Base-by-base conservation (phyloP, 1,140 invertebrate species). In the Drosophila subobscura region DNA sequence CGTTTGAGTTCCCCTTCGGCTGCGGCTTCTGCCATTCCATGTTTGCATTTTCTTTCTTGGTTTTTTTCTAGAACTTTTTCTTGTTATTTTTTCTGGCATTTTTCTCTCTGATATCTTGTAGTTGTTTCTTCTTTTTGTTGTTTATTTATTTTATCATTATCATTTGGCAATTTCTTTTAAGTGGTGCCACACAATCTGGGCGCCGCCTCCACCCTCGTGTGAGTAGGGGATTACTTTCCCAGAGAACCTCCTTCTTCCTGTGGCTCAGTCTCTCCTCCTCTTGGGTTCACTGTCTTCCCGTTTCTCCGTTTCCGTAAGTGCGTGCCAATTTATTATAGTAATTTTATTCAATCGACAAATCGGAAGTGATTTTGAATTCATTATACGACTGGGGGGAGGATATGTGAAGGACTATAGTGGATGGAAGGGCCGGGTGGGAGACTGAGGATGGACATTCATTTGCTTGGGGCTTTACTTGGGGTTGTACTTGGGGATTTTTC, bases 311-410 rank as follows among this genome's bases (percentile, higher is more conserved):
- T 66, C 23, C 46, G 50, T 58, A 27, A 41, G 80, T 84, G 75
- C 61, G 83, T 54, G 49, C 80, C 66, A 81, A 90, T 89, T 89
- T 89, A 90, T 89, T 83, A 85, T 75, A 72, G 89, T 79, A 71
- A 83, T 90, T 90, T 89, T 89, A 90, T 90, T 90, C 89, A 90
- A 90, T 90, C 89, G 89, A 90, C 89, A 90, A 90, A 90, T 90
- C 88, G 89, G 83, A 90, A 90, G 77, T 89, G 79, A 90, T 88
- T 85, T 80, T 88, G 88, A 90, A 81, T 90, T 77, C 76, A 90
- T 90, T 88, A 77, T 74, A 51, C 33, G 33, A 10, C 0, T 3
- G 33, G 29, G 29, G 2, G 25, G 25, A 27, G 25, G 25, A 27
- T 27, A 27, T 49, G 61, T 49, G 14, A 45, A 33, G 7, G 29